These are phyloP conservation scores for Peromyscus californicus DNA, from an alignment of 2,113 vertebrate genomes.

Conservation along the genomic window DNA sequence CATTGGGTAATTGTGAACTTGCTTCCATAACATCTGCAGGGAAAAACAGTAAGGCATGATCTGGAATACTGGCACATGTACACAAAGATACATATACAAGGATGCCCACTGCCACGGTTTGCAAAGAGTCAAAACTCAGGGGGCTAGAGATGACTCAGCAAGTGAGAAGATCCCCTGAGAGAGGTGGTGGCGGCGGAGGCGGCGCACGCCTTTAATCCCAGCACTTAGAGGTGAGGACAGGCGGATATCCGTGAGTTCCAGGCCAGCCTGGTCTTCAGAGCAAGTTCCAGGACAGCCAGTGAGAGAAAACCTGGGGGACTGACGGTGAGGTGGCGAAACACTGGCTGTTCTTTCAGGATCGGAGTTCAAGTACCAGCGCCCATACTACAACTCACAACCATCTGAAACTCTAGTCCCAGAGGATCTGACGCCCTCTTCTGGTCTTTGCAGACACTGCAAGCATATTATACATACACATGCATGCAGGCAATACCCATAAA, in stretches of 20 bases:
- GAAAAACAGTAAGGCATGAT: neutral
- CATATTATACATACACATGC: neutral
- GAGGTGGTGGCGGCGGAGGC: rapidly evolving
- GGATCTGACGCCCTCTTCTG: neutral
- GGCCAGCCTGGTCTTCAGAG: neutral
- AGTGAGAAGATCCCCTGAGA: too few species aligned
- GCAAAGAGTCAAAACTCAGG: conserved; percentile 18
- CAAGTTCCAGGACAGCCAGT: neutral
- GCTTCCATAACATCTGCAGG: conserved; percentile 96
- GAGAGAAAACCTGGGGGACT: neutral
- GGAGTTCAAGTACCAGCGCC: neutral
- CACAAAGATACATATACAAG: neutral
- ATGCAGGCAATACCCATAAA: neutral
- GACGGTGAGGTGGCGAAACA: neutral
- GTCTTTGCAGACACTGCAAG: neutral
- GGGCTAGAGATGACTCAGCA: neutral
- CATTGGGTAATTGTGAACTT: conserved; percentile 95
- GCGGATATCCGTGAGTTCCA: neutral
- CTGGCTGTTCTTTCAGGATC: neutral
- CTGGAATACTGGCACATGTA: neutral
- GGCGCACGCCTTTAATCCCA: neutral
- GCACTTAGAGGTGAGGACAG: neutral
- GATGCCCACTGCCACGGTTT: neutral
- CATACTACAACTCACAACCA: neutral
- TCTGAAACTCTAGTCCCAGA: neutral